A percentile compares a stretch with the other conserved stretches of the same genome.
phyloP scores from a whole-genome alignment of 2,888 invertebrate genomes.

The Allygus modestus region DNA sequence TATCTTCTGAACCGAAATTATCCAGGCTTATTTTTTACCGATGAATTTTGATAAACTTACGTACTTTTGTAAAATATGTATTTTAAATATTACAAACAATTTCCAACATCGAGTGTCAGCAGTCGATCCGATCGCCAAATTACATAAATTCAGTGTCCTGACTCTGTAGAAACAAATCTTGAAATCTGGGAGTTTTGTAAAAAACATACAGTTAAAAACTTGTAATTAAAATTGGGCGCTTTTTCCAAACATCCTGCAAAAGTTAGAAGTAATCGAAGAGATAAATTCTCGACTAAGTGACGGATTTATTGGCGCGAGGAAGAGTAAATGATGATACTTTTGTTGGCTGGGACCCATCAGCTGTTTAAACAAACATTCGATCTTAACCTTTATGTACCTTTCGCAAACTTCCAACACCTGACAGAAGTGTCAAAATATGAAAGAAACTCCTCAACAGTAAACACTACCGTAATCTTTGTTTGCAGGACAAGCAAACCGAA shows the following conservation, averaged over 20 bases:
- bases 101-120: no score
- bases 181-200: no score
- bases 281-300: constrained; percentile 4
- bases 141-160: no score
- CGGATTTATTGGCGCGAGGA: neutral
- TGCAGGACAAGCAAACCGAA: neutral
- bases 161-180: no score
- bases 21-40: no score
- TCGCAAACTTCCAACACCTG: neutral
- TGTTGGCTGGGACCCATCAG: constrained; percentile 14
- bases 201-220: no score
- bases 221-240: neutral
- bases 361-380: neutral
- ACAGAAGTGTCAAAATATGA: neutral
- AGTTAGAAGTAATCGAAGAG: neutral
- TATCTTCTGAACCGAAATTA: no score
- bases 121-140: no score
- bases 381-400: neutral
- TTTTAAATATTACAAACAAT: no score
- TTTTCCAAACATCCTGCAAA: neutral
- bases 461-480: neutral
- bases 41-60: no score
- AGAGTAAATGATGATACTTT: constrained; percentile 20
- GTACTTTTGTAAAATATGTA: no score
- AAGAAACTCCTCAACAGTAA: neutral